These are phyloP conservation scores for Panurus biarmicus DNA, from an alignment of 2,113 vertebrate species.

Conservation along the genomic window DNA sequence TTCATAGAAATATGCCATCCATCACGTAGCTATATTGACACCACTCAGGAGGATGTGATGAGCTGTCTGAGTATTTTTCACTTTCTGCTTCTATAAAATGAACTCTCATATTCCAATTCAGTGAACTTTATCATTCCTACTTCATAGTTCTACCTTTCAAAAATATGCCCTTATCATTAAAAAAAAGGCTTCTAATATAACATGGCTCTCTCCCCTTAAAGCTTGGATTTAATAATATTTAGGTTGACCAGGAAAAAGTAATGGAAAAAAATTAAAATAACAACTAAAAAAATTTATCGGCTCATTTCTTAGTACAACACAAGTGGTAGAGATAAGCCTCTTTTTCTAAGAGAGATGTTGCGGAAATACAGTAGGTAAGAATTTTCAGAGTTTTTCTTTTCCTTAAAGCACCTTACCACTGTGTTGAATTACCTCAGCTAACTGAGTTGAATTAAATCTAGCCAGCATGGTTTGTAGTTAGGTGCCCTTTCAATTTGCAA, in stretches of 20 bases:
- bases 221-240: not conserved
- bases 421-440: not conserved
- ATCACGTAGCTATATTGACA: not conserved
- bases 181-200: not conserved
- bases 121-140: not conserved
- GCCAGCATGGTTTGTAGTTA: not conserved
- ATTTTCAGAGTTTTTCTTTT: not conserved
- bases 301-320: not conserved
- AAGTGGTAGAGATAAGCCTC: not conserved
- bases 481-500: not conserved
- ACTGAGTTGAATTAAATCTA: not conserved
- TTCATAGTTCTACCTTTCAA: not conserved
- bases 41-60: not conserved
- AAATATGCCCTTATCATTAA: not conserved
- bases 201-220: not conserved
- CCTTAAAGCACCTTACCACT: not conserved
- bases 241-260: not conserved
- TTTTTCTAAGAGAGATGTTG: not conserved
- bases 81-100: not conserved
- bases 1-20: not conserved
- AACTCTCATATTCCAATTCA: not conserved
- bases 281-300: not conserved
- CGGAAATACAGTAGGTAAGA: not conserved
- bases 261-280: not conserved
- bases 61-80: not conserved